A percentile compares a stretch with the other conserved stretches of the same genome.
These are phyloP conservation scores for Prorops nasuta DNA, from an alignment of 1,140 invertebrate species.

Conservation along the genomic window DNA sequence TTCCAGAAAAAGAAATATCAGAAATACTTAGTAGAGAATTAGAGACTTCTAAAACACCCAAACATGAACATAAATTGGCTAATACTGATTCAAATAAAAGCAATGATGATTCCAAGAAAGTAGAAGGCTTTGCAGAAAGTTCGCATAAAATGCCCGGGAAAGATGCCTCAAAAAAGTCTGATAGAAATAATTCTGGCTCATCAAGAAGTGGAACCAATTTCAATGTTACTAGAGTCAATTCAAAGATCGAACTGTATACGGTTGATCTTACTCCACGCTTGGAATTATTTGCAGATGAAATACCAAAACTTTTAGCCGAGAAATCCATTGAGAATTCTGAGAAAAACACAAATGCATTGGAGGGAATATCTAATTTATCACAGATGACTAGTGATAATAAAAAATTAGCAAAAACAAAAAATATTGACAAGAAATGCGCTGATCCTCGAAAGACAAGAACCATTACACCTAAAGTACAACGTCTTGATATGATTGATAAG, in stretches of 20 bases:
- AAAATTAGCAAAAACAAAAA: slow-evolving; percentile 9
- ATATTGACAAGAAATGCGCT: slow-evolving; percentile 7
- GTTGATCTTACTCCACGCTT: slow-evolving; percentile 48
- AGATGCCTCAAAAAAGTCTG: not conserved
- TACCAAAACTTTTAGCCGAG: slow-evolving; percentile 50
- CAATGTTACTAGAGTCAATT: slow-evolving; percentile 30
- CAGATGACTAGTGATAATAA: not conserved
- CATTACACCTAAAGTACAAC: not conserved
- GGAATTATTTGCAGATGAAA: slow-evolving; percentile 49
- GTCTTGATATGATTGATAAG: not conserved
- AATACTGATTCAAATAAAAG: slow-evolving; percentile 23
- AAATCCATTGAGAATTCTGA: slow-evolving; percentile 31
- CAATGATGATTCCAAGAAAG: not conserved
- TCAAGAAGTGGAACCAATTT: slow-evolving; percentile 15
- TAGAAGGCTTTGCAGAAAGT: no score
- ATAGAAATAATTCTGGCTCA: slow-evolving; percentile 9
- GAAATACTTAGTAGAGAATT: slow-evolving; percentile 42
- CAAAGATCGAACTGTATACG: slow-evolving; percentile 43
- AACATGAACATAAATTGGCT: slow-evolving; percentile 20
- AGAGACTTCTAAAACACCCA: slow-evolving; percentile 5
- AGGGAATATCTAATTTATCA: slow-evolving; percentile 5
- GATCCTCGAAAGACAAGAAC: not conserved
- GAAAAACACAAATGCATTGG: slow-evolving; percentile 10
- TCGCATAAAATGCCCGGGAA: slow-evolving; percentile 8
- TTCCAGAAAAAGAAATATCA: slow-evolving; percentile 45